phyloP scores from a whole-genome alignment of 2,888 invertebrate species.

The Perdita meconis region DNA sequence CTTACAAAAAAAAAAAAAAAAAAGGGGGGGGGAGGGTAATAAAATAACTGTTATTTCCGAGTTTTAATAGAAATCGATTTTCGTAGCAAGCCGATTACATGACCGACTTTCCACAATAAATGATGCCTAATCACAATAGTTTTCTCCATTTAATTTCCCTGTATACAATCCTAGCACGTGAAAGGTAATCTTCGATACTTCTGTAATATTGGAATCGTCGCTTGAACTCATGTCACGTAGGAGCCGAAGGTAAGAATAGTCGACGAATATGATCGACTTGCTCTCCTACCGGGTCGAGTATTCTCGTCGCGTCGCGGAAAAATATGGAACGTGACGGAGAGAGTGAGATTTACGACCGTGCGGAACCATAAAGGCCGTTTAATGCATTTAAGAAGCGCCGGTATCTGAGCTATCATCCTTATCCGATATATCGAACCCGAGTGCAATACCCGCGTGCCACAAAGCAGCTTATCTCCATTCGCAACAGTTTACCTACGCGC shows the following conservation, averaged over 20 bases:
- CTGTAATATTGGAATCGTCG: slow-evolving; percentile 28
- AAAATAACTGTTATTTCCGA: too few relatives aligned
- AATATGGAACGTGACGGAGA: slow-evolving; percentile 77
- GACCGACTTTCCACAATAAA: too few relatives aligned
- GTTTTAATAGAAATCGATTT: too few relatives aligned
- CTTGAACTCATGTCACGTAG: slow-evolving; percentile 51
- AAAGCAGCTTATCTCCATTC: slow-evolving; percentile 57
- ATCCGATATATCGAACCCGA: slow-evolving; percentile 57
- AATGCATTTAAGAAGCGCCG: slow-evolving; percentile 55
- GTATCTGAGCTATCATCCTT: slow-evolving; percentile 43
- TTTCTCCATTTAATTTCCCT: too few relatives aligned
- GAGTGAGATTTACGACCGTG: slow-evolving; percentile 72
- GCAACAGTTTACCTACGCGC: slow-evolving; percentile 6
- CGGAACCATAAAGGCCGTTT: slow-evolving; percentile 56
- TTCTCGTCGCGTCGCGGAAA: slow-evolving; percentile 56
- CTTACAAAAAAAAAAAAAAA: too few relatives aligned
- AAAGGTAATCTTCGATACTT: slow-evolving; percentile 10
- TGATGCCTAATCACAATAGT: too few relatives aligned
- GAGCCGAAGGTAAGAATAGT: slow-evolving; percentile 35
- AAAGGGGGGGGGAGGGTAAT: too few relatives aligned
- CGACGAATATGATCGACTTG: slow-evolving; percentile 13
- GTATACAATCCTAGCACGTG: too few relatives aligned
- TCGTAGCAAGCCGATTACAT: too few relatives aligned
- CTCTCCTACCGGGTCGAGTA: slow-evolving; percentile 11
- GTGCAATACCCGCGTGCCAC: slow-evolving; percentile 47